phyloP scores from a whole-genome alignment of 2,888 invertebrate species.

The Nasonia oneida region DNA sequence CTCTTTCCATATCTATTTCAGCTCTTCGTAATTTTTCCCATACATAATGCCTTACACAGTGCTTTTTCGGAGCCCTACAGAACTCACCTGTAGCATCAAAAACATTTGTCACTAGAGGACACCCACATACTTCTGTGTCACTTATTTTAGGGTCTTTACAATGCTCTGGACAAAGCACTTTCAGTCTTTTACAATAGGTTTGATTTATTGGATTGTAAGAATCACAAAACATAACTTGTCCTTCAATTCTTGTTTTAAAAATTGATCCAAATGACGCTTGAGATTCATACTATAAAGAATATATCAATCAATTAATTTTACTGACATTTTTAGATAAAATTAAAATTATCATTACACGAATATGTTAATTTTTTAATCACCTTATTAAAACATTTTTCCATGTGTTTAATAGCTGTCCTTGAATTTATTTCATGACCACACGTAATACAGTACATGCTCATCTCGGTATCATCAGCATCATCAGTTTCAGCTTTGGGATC shows the following conservation, averaged over 20 bases:
- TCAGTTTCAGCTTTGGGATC: constrained; percentile 83
- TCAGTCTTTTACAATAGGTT: constrained; percentile 96
- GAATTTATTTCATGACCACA: constrained; percentile 98
- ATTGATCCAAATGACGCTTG: constrained; percentile 98
- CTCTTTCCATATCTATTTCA: constrained; percentile 97
- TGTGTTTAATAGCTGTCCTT: constrained; percentile 94
- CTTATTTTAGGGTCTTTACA: constrained; percentile 95
- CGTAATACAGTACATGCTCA: constrained; percentile 96
- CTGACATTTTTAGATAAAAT: not conserved
- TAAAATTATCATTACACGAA: not conserved
- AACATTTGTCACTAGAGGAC: constrained; percentile 91
- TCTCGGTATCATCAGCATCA: constrained; percentile 86
- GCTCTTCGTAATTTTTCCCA: constrained; percentile 98
- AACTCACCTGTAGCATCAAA: constrained; percentile 93
- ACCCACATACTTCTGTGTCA: constrained; percentile 95
- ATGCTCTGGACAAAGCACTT: constrained; percentile 98
- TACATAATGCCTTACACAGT: constrained; percentile 93
- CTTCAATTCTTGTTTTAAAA: constrained; percentile 96
- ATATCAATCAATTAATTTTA: constrained; percentile 41
- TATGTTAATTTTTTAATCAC: constrained; percentile 73
- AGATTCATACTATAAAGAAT: constrained; percentile 88
- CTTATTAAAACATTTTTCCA: constrained; percentile 99
- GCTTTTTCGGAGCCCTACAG: constrained; percentile 93
- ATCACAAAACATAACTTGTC: constrained; percentile 98
- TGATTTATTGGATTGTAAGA: constrained; percentile 92